Base-by-base conservation (phyloP, 2,888 invertebrate species). In the Zygaena filipendulae region DNA sequence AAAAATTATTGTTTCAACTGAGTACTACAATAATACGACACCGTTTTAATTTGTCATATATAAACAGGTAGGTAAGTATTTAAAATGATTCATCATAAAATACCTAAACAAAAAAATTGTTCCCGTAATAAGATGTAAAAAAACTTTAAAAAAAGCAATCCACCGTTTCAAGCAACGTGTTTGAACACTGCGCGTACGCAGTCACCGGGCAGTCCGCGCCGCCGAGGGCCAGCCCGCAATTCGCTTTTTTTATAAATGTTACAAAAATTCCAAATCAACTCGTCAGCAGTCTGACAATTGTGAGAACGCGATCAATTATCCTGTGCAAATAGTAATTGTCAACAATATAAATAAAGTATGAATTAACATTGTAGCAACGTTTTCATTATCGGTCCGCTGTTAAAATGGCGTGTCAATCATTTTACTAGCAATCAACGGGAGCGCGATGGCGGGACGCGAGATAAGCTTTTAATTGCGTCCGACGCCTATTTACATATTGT, bases 251-350 rank as follows among this genome's bases (percentile, higher is more conserved):
- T 69, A 6, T 16, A 16, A 72, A 52, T 49, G 48, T 46, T 39
- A 50, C 50, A 53, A 66, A 75, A 75, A 63, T 68, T 47, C 58
- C 66, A 51, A 59, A 54, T 7, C 66, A 49, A 56, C 69, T 71
- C 69, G 57, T 74, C 72, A 64, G 49, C 46, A 39, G 38, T 32
- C 59, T 71, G 77, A 77, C 74, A 70, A 72, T 77, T 75, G 79
- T 77, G 79, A 74, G 79, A 79, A 77, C 72, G 51, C 64, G 68
- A 69, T 77, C 75, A 77, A 77, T 79, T 79, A 77, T 74, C 63
- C 55, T 56, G 61, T 54, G 69, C 59, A 71, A 75, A 74, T 75
- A 72, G 63, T 69, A 71, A 72, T 75, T 67, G 72, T 69, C 67
- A 64, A 69, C 64, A 68, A 59, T 62, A n/a, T n/a, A 64, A 69